phyloP scores from a whole-genome alignment of 2,113 vertebrate species.

The Tympanuchus pallidicinctus region DNA sequence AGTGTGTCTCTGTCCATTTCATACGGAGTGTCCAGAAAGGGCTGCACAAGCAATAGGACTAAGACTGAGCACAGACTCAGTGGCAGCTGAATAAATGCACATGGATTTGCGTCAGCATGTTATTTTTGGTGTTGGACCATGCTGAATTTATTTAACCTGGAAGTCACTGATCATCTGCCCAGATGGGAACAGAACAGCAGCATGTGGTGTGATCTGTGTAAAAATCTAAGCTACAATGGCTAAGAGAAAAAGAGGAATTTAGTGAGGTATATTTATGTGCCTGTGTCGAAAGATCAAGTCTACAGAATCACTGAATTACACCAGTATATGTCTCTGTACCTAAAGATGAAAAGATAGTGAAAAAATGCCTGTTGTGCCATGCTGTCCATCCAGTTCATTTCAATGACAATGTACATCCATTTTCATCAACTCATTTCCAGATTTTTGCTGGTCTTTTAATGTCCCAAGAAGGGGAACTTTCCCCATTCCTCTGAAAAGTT shows the following conservation, averaged over 20 bases:
- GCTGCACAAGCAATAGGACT: rapidly evolving
- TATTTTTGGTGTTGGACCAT: constrained; percentile 18
- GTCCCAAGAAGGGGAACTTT: not conserved
- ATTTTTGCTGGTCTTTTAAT: not conserved
- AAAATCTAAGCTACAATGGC: constrained; percentile 4
- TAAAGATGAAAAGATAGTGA: not conserved
- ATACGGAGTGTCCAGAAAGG: not conserved
- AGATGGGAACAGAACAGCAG: constrained; percentile 28
- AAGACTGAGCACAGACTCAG: not conserved
- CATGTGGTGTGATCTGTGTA: not conserved
- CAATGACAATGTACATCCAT: not conserved
- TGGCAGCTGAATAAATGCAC: not conserved
- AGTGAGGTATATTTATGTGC: not conserved
- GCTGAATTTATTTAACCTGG: constrained; percentile 58
- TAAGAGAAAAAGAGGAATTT: not conserved
- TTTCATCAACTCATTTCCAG: not conserved
- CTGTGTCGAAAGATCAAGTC: constrained; percentile 35
- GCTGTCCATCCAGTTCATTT: not conserved
- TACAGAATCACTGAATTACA: constrained; percentile 31
- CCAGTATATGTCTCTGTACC: not conserved
- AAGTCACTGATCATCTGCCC: constrained; percentile 11
- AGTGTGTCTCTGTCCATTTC: not conserved
- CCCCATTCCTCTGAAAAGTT: not conserved
- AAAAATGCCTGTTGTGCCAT: not conserved
- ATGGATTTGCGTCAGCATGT: constrained; percentile 1